These are phyloP conservation scores for Coenobita brevimanus DNA, from an alignment of 1,140 invertebrate genomes.

Conservation along the genomic window DNA sequence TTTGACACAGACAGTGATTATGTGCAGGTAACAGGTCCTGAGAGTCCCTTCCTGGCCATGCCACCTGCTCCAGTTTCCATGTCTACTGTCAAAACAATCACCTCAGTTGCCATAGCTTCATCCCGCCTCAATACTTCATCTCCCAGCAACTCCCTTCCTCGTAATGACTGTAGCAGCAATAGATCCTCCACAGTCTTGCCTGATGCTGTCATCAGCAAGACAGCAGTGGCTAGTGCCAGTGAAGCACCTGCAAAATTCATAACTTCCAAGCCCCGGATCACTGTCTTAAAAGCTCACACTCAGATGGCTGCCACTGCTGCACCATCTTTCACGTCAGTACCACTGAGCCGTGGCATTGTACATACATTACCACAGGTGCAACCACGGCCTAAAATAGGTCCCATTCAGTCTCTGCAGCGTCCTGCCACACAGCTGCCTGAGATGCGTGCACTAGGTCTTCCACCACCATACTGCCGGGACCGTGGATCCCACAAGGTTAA, in stretches of 20 bases:
- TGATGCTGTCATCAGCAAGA: constrained; percentile 61
- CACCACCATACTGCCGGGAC: constrained; percentile 40
- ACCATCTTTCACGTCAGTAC: constrained; percentile 70
- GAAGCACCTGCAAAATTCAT: constrained; percentile 72
- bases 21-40: constrained; percentile 74
- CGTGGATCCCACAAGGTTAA: constrained; percentile 40
- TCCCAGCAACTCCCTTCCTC: constrained; percentile 8
- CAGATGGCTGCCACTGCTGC: constrained; percentile 70
- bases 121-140: constrained; percentile 46
- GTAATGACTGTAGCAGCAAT: constrained; percentile 15
- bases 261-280: constrained; percentile 71
- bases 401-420: constrained; percentile 63
- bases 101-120: constrained; percentile 65
- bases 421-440: constrained; percentile 32
- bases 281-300: constrained; percentile 72
- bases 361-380: constrained; percentile 67
- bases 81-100: constrained; percentile 69
- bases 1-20: constrained; percentile 92
- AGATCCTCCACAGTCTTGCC: constrained; percentile 13
- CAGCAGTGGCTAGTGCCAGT: constrained; percentile 60
- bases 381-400: constrained; percentile 49
- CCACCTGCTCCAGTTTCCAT: constrained; percentile 65
- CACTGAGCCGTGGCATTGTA: constrained; percentile 52
- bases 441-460: constrained; percentile 35
- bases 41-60: constrained; percentile 36